These are phyloP conservation scores for Pandemis corylana DNA, from an alignment of 2,888 invertebrate species.

Conservation along the genomic window DNA sequence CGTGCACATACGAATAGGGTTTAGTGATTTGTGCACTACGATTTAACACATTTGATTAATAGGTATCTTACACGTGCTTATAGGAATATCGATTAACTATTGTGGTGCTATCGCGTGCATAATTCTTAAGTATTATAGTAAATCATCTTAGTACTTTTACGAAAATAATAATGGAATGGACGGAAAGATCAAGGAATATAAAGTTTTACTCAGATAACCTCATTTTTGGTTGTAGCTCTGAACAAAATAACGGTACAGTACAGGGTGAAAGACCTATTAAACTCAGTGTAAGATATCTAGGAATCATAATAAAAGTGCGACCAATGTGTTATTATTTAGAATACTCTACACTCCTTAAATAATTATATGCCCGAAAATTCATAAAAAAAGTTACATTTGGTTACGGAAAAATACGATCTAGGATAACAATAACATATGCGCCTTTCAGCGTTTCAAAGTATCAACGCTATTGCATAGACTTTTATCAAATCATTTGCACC, in stretches of 20 bases:
- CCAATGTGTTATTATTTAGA: slow-evolving; percentile 41
- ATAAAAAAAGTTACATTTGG: slow-evolving; percentile 42
- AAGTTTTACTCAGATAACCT: background rate
- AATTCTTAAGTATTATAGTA: slow-evolving; percentile 3
- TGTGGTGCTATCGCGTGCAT: slow-evolving; percentile 19
- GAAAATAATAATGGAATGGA: slow-evolving; percentile 40
- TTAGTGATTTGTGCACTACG: slow-evolving; percentile 73
- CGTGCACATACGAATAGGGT: slow-evolving; percentile 36
- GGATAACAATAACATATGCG: slow-evolving; percentile 40
- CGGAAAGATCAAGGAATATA: slow-evolving; percentile 33
- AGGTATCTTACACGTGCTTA: slow-evolving; percentile 38
- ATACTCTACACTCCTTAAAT: slow-evolving; percentile 39
- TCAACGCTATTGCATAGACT: slow-evolving; percentile 36
- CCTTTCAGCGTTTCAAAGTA: slow-evolving; percentile 25
- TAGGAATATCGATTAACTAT: slow-evolving; percentile 16
- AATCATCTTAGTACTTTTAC: slow-evolving; percentile 13
- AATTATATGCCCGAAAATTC: slow-evolving; percentile 39
- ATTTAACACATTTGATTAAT: slow-evolving; percentile 53
- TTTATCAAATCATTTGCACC: slow-evolving; percentile 35
- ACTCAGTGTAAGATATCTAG: slow-evolving; percentile 39
- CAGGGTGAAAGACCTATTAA: slow-evolving; percentile 1
- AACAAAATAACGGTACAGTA: background rate
- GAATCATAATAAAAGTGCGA: slow-evolving; percentile 32
- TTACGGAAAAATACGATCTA: slow-evolving; percentile 39
- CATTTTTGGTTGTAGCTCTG: background rate